Conservation (phyloP, 2,113 vertebrate genomes). For the Plecturocebus donacophilus region DNA sequence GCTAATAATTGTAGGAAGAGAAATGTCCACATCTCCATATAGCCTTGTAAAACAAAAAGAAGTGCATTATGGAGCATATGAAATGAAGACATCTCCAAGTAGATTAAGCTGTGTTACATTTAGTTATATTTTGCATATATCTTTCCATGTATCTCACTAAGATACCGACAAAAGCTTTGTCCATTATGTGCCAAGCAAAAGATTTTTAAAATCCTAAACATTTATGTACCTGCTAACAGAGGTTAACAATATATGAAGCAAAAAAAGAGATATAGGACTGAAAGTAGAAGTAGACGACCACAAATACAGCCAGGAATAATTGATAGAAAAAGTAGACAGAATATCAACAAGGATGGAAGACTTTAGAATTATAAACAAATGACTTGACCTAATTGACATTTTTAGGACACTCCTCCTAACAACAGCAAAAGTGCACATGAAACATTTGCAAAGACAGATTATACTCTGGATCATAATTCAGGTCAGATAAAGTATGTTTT, state of each 20-base stretch:
- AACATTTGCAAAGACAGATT: background rate
- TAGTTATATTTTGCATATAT: background rate
- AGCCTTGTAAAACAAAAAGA: background rate
- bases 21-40: background rate
- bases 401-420: background rate
- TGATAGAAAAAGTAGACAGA: slow-evolving; percentile 2
- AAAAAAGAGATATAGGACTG: background rate
- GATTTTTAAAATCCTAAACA: background rate
- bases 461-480: background rate
- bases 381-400: background rate
- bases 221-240: background rate
- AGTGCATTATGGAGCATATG: background rate
- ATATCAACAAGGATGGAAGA: background rate
- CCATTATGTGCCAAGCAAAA: background rate
- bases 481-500: background rate
- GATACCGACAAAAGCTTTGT: background rate
- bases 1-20: background rate
- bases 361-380: background rate
- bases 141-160: background rate
- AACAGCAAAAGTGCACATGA: background rate
- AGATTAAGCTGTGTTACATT: background rate
- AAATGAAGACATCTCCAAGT: background rate
- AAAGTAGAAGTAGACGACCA: background rate
- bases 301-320: background rate
- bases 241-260: background rate